Base-by-base conservation (phyloP, 2,113 vertebrate species). In the Tor tambroides region DNA sequence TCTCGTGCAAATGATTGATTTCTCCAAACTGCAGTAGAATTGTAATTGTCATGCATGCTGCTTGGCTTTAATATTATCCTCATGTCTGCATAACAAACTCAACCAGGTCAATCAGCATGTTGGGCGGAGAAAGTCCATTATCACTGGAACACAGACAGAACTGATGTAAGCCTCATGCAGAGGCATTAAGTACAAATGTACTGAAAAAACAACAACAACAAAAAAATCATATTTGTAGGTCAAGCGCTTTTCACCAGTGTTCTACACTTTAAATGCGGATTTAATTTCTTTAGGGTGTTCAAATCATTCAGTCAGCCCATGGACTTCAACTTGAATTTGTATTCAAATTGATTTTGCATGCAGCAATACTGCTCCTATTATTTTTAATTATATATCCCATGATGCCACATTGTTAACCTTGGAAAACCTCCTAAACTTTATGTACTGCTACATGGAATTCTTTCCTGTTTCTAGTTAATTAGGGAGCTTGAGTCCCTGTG, bases 1-100 rank as follows among this genome's bases (percentile, higher is more conserved):
- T 93, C 93, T 93, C 94, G 93, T 93, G 95, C 96, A 94, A 92
- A 92, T 93, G 94, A 96, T 96, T 96, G 96, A 96, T 95, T 93
- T 94, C 95, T 93, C 91, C 90, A 88, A 85, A 65, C 87, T 75
- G 89, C 89, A 86, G 88, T 87, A 89, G 89, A 69, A 81, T 88
- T 90, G 88, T 90, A 91, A 92, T 93, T 92, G 91, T 92, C 91
- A 91, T 91, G 89, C 86, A 83, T 19, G 63, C 88, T 65, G 84
- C 81, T 69, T 88, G 89, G 92, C 91, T 92, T 92, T 49, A 91
- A 90, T 91, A 92, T 91, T 87, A 90, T 89, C 87, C 54, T 9
- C 3, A 79, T 79, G 91, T 85, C 88, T 88, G 85, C 72, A 72
- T 78, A 85, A 87, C 46, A 49, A 87, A 80, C 71, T 6, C 83